phyloP scores from a whole-genome alignment of 1,140 invertebrate species.

The Formica selysi region DNA sequence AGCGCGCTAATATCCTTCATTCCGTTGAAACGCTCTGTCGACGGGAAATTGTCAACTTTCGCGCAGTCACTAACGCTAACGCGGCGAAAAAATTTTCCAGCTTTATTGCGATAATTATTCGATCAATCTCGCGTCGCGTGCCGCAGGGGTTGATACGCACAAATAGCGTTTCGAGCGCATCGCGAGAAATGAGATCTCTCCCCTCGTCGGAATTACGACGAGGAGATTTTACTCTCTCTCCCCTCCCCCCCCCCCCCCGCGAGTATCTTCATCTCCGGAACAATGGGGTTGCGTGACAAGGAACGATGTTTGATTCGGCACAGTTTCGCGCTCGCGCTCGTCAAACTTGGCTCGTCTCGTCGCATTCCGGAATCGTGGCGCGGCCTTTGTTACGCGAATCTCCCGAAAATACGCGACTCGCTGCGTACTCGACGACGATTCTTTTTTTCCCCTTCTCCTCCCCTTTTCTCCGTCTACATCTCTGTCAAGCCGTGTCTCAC shows the following conservation, averaged over 20 bases:
- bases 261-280: conserved; percentile 25
- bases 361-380: conserved; percentile 1
- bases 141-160: not conserved
- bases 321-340: conserved; percentile 18
- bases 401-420: not conserved
- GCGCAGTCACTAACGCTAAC: not conserved
- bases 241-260: not conserved
- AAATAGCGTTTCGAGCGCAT: not conserved
- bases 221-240: conserved; percentile 13
- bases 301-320: conserved; percentile 43
- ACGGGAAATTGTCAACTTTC: conserved; percentile 1
- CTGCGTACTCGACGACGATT: not conserved
- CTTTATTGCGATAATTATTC: conserved; percentile 20
- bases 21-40: conserved; percentile 7
- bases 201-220: not conserved
- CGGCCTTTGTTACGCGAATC: conserved; percentile 29
- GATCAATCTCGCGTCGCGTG: conserved; percentile 46
- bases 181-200: not conserved
- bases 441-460: not conserved
- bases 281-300: conserved; percentile 46
- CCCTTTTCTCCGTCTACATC: not conserved
- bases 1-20: conserved; percentile 38
- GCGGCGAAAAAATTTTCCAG: conserved; percentile 12
- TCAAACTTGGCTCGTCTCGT: conserved; percentile 20
- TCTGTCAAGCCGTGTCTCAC: not conserved